Percentiles rank a stretch among this genome's conserved stretches.
Evolutionary conservation across 2,113 vertebrate species (phyloP).

Genomic region (Labeo catla): DNA sequence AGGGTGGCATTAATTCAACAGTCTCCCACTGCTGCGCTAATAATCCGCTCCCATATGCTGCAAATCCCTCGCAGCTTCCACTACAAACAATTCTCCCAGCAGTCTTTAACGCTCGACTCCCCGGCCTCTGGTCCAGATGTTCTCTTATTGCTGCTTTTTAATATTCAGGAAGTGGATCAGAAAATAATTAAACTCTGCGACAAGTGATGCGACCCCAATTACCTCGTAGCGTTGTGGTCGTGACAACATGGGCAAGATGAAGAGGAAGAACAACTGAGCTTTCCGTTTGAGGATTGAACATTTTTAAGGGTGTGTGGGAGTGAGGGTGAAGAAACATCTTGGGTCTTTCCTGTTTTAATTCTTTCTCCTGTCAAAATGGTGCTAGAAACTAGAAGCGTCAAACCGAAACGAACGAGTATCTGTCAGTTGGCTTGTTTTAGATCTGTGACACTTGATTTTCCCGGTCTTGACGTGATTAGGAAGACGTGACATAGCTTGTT

Average conservation of each 20-base stretch:
- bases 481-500: constrained; percentile 15
- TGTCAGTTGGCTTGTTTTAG: constrained; percentile 15
- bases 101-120: constrained; percentile 15
- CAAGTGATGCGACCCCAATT: constrained; percentile 70
- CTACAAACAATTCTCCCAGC: constrained; percentile 49
- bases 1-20: constrained; percentile 56
- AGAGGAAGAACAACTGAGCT: background rate
- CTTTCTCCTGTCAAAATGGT: background rate
- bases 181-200: constrained; percentile 68
- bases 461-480: constrained; percentile 29
- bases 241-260: constrained; percentile 38
- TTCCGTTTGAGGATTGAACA: background rate
- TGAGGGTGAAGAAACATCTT: constrained; percentile 6
- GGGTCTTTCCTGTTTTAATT: constrained; percentile 24
- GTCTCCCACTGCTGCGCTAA: constrained; percentile 46
- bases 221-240: constrained; percentile 48
- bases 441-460: constrained; percentile 27
- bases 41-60: constrained; percentile 54
- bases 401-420: background rate
- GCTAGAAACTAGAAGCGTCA: constrained; percentile 6
- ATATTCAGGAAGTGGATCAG: constrained; percentile 63
- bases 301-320: constrained; percentile 18
- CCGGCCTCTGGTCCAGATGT: constrained; percentile 54
- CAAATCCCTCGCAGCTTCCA: constrained; percentile 43
- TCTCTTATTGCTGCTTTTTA: constrained; percentile 55